phyloP scores from a whole-genome alignment of 2,888 invertebrate genomes.

The Stictocephala bisonia region DNA sequence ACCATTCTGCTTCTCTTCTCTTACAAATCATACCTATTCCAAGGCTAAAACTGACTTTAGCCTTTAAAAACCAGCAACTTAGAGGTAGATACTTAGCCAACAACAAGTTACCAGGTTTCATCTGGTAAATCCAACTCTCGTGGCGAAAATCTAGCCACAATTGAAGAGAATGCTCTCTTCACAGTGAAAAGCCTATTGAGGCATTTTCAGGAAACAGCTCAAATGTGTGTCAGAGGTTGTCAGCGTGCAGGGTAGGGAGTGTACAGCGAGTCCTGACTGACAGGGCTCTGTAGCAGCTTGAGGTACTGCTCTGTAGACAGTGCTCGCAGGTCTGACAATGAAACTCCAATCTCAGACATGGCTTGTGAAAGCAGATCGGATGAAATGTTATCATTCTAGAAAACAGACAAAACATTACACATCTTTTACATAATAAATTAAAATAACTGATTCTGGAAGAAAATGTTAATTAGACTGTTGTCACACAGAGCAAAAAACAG shows the following conservation, averaged over 20 bases:
- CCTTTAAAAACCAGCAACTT: no score
- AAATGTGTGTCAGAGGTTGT: neutral
- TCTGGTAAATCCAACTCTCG: conserved; percentile 33
- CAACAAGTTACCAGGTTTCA: conserved; percentile 43
- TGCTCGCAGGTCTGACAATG: conserved; percentile 49
- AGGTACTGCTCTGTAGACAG: conserved; percentile 52
- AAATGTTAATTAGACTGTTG: conserved; percentile 1
- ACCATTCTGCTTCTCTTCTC: no score
- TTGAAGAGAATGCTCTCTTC: neutral
- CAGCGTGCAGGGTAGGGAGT: conserved; percentile 45
- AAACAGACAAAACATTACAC: neutral
- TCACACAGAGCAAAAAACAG: no score
- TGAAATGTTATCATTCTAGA: conserved; percentile 50
- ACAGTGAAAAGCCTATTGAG: conserved; percentile 15
- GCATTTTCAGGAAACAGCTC: conserved; percentile 28
- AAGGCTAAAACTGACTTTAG: neutral
- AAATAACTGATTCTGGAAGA: conserved; percentile 3
- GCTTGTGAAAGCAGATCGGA: conserved; percentile 49
- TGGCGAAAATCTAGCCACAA: conserved; percentile 5
- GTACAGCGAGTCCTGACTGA: conserved; percentile 38
- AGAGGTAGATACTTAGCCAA: no score
- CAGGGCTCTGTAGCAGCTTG: conserved; percentile 50
- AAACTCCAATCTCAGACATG: conserved; percentile 51
- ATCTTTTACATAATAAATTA: neutral
- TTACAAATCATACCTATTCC: neutral